Evolutionary conservation across 2,113 vertebrate species (phyloP).

Genomic region (Butorides virescens): DNA sequence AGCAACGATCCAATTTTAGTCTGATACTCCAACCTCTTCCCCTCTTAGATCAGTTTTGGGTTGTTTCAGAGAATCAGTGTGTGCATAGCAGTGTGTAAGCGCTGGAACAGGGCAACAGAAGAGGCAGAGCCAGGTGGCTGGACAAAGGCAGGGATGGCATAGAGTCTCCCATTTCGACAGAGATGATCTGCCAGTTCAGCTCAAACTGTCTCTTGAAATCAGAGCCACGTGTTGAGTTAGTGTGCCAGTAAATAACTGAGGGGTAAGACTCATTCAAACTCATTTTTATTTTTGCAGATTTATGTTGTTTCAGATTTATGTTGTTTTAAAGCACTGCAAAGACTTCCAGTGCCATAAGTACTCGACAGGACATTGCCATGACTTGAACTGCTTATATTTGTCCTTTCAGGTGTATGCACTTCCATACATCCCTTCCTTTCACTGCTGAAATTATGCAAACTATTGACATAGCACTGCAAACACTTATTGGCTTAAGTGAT

Average conservation of each 20-base stretch:
- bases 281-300: background rate
- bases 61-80: background rate
- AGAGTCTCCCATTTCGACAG: background rate
- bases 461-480: background rate
- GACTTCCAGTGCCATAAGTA: background rate
- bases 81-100: background rate
- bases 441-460: background rate
- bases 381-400: background rate
- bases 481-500: background rate
- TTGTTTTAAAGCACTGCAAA: background rate
- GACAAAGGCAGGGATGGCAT: background rate
- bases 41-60: background rate
- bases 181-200: background rate
- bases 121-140: background rate
- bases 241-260: background rate
- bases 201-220: background rate
- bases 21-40: background rate
- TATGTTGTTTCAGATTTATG: background rate
- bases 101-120: background rate
- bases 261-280: background rate
- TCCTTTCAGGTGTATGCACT: background rate
- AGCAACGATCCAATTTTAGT: background rate
- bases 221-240: background rate
- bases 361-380: background rate
- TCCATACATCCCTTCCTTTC: background rate